Evolutionary conservation across 2,797 vertebrate species (phyloP).

Genomic region (Ptychobarbus kaznakovi): DNA sequence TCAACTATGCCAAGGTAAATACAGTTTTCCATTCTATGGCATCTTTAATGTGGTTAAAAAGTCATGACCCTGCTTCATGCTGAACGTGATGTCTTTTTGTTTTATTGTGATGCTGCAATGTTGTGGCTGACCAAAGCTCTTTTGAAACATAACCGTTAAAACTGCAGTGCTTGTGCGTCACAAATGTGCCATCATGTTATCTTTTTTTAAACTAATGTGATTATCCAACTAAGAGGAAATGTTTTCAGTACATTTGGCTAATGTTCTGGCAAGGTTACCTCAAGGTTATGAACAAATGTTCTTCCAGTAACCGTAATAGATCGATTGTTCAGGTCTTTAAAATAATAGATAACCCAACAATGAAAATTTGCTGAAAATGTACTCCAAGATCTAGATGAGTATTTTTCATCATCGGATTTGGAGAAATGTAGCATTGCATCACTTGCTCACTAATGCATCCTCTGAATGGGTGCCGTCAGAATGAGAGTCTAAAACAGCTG

Average conservation of each 20-base stretch:
- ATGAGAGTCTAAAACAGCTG: neutral
- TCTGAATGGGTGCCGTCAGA: neutral
- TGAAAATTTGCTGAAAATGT: neutral
- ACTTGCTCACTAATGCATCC: neutral
- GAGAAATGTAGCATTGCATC: neutral
- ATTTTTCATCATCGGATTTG: neutral
- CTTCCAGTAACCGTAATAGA: neutral
- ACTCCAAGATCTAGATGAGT: neutral
- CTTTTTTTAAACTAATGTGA: neutral
- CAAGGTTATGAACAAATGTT: neutral
- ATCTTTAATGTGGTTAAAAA: neutral
- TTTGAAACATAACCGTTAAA: conserved; percentile 1
- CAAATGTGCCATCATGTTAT: neutral
- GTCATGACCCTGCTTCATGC: neutral
- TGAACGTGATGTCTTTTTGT: neutral
- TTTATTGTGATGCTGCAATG: conserved; percentile 1
- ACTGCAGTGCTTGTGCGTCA: conserved; percentile 16
- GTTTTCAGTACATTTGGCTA: neutral
- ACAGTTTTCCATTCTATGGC: no score
- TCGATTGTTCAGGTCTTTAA: no score
- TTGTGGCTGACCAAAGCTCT: conserved; percentile 5
- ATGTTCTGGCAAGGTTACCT: neutral
- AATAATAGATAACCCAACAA: neutral
- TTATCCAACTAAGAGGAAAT: neutral
- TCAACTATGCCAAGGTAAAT: no score